Conservation (phyloP, 2,113 vertebrate species). For the Perca flavescens region DNA sequence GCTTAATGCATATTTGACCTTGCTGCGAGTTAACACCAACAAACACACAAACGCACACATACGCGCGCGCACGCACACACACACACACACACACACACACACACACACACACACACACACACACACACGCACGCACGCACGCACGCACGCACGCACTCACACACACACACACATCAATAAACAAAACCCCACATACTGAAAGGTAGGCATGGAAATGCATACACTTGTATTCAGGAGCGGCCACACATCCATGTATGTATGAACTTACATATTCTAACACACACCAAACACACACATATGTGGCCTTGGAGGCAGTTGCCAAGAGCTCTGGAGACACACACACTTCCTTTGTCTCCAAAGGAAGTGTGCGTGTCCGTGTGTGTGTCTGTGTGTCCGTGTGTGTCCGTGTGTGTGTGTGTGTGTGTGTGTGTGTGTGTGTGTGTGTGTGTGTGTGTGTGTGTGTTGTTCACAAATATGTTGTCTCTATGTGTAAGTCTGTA, state of each 20-base stretch:
- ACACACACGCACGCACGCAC: not conserved
- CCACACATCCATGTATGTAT: not conserved
- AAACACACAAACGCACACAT: not conserved
- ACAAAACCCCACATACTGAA: not conserved
- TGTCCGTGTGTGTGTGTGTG: not conserved
- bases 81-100: slow-evolving; percentile 4
- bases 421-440: not conserved
- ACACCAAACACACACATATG: not conserved
- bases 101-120: not conserved
- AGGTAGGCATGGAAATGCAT: not conserved
- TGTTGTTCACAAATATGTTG: no score
- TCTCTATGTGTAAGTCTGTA: no score
- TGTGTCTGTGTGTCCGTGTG: not conserved
- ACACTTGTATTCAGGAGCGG: not conserved
- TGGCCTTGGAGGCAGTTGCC: slow-evolving; percentile 1
- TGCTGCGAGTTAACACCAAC: slow-evolving; percentile 35
- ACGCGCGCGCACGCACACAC: slow-evolving; percentile 13
- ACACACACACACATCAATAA: not conserved
- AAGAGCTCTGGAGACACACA: not conserved
- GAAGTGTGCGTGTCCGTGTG: not conserved
- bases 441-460: not conserved
- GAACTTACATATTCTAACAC: not conserved
- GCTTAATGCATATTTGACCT: slow-evolving; percentile 80
- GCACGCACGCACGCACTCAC: slow-evolving; percentile 8
- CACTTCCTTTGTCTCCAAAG: not conserved